A percentile compares a stretch with the other conserved stretches of the same genome.
Evolutionary conservation across 2,113 vertebrate species (phyloP).

Genomic region (Myotis yumanensis): DNA sequence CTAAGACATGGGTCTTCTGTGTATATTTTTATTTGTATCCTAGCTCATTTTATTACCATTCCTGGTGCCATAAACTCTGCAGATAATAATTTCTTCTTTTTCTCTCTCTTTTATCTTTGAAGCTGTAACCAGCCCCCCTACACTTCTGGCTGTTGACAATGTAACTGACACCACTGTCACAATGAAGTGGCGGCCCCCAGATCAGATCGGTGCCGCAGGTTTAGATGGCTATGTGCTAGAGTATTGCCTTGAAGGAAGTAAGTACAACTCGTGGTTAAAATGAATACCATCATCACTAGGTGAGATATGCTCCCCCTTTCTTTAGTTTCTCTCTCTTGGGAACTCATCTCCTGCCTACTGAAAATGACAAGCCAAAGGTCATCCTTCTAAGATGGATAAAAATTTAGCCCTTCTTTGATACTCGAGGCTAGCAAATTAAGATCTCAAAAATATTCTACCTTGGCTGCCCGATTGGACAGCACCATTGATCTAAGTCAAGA

Average conservation of each 20-base stretch:
- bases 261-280: conserved; percentile 74
- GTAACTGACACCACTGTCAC: conserved; percentile 94
- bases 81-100: not conserved
- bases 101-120: conserved; percentile 46
- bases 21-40: not conserved
- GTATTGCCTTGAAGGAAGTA: conserved; percentile 98
- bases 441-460: not conserved
- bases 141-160: conserved; percentile 92
- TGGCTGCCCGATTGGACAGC: not conserved
- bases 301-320: conserved; percentile 68
- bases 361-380: conserved; percentile 54
- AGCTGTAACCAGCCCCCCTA: conserved; percentile 99
- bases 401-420: conserved; percentile 38
- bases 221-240: conserved; percentile 96
- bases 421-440: conserved; percentile 4
- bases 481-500: not conserved
- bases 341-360: conserved; percentile 26
- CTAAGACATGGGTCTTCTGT: not conserved
- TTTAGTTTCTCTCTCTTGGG: conserved; percentile 10
- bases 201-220: conserved; percentile 97
- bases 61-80: not conserved
- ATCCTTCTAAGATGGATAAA: not conserved
- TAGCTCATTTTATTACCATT: not conserved
- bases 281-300: conserved; percentile 22
- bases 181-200: conserved; percentile 97